phyloP scores from a whole-genome alignment of 2,113 vertebrate genomes.

The Elanus axillaris region DNA sequence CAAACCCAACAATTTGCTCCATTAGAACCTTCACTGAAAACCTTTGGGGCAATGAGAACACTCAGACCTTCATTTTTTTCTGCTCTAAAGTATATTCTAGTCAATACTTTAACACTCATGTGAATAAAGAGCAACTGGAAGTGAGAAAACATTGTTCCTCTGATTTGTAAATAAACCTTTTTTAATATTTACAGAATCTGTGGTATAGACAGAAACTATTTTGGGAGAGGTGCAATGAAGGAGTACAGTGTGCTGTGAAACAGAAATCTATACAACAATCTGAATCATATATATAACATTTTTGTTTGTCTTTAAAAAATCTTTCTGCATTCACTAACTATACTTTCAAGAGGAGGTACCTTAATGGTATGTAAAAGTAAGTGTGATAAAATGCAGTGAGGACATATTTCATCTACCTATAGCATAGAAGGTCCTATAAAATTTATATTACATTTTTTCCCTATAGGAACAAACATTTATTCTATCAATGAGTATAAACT shows the following conservation, averaged over 20 bases:
- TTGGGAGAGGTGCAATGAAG: not conserved
- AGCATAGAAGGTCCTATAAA: not conserved
- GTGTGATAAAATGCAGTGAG: not conserved
- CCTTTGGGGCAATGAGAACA: not conserved
- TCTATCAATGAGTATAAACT: not conserved
- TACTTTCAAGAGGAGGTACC: not conserved
- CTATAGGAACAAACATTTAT: not conserved
- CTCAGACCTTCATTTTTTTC: not conserved
- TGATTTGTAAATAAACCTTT: not conserved
- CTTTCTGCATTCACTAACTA: not conserved
- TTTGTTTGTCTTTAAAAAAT: not conserved
- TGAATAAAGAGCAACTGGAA: not conserved
- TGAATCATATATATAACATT: not conserved
- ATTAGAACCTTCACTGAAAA: not conserved
- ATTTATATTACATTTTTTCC: not conserved
- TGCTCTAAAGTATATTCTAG: not conserved
- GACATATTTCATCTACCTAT: not conserved
- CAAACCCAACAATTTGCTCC: not conserved
- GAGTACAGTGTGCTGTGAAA: not conserved
- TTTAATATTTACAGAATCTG: not conserved
- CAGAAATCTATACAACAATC: not conserved
- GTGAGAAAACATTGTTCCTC: not conserved
- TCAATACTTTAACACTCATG: not conserved
- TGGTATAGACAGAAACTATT: not conserved
- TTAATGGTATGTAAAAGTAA: not conserved